phyloP scores from a whole-genome alignment of 2,797 vertebrate species.

The Acrocephalus scirpaceus region DNA sequence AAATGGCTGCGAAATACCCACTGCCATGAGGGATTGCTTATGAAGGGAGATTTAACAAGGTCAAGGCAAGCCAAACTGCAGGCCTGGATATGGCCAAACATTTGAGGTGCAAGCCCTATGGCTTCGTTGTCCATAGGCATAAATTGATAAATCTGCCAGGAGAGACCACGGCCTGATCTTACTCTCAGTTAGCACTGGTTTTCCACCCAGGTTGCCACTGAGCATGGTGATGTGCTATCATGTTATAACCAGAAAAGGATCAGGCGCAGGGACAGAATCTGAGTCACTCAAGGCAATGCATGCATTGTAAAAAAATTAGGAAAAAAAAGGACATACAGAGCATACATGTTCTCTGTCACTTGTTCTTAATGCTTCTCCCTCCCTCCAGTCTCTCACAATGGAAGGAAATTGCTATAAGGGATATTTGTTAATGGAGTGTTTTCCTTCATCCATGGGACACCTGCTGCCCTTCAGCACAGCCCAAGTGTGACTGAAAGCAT shows the following conservation, averaged over 20 bases:
- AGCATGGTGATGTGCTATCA: not conserved
- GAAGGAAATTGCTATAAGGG: not conserved
- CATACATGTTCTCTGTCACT: not conserved
- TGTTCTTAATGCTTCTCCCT: not conserved
- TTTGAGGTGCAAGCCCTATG: not conserved
- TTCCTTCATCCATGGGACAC: not conserved
- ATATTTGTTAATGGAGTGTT: not conserved
- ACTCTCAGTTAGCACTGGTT: not conserved
- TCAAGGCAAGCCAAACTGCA: not conserved
- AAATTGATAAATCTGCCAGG: not conserved
- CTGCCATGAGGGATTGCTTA: not conserved
- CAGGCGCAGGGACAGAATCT: not conserved
- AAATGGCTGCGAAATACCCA: conserved; percentile 26
- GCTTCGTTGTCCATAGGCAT: not conserved
- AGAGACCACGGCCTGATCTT: not conserved
- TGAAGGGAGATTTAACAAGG: not conserved
- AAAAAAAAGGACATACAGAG: not conserved
- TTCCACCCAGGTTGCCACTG: not conserved
- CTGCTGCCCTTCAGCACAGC: not conserved
- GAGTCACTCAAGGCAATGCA: not conserved
- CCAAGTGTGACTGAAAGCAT: not conserved
- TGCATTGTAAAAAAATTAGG: not conserved
- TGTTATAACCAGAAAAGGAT: not conserved
- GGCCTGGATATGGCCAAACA: not conserved
- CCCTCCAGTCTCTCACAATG: not conserved